Conservation (phyloP, 2,113 vertebrate species). For the Lamprotornis superbus region DNA sequence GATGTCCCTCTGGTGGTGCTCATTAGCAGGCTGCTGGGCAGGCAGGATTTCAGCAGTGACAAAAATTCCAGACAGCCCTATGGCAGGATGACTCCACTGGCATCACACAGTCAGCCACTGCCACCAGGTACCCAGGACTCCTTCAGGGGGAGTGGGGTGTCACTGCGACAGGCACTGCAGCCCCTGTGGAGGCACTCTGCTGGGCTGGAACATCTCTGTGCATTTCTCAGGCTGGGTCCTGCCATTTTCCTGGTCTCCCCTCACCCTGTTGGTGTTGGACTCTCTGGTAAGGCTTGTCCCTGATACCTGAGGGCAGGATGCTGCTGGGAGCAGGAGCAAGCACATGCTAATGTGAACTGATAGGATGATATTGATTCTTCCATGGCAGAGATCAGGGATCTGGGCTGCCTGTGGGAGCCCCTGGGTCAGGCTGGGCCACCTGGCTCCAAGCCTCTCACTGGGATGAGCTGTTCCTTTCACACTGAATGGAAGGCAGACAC, state of each 20-base stretch:
- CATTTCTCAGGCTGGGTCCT: neutral
- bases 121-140: neutral
- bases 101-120: neutral
- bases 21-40: neutral
- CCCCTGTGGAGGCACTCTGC: neutral
- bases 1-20: neutral
- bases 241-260: neutral
- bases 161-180: neutral
- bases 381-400: neutral
- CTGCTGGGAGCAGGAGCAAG: neutral
- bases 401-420: neutral
- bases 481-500: neutral
- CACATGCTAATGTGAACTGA: fast-evolving
- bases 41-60: neutral
- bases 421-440: neutral
- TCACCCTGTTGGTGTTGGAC: neutral
- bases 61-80: neutral
- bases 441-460: neutral
- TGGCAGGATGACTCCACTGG: neutral
- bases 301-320: neutral
- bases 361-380: neutral
- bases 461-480: neutral
- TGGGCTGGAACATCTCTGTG: neutral
- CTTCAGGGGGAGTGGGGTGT: neutral
- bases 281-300: neutral